Percentiles rank a stretch among this genome's conserved stretches.
phyloP scores from a whole-genome alignment of 2,888 invertebrate species.

The Ellobium chinense region DNA sequence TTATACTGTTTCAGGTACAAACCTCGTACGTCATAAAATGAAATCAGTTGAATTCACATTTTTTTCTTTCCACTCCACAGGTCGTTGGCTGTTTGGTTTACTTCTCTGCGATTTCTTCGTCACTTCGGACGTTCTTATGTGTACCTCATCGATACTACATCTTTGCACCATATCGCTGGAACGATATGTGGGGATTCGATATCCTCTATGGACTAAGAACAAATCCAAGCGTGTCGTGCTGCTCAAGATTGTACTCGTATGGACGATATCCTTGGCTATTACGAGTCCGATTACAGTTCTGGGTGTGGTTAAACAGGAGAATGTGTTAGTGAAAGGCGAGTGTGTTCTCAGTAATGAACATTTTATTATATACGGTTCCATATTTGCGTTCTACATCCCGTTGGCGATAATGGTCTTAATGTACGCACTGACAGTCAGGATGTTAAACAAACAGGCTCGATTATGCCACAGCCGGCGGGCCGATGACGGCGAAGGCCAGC shows the following conservation, averaged over 20 bases:
- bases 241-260: constrained; percentile 94
- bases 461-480: constrained; percentile 56
- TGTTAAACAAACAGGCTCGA: constrained; percentile 87
- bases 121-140: constrained; percentile 83
- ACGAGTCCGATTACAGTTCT: constrained; percentile 80
- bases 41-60: too few relatives aligned
- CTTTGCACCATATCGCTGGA: constrained; percentile 82
- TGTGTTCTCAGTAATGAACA: constrained; percentile 79
- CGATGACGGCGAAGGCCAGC: constrained; percentile 55
- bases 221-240: constrained; percentile 76
- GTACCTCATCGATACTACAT: constrained; percentile 82
- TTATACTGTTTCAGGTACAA: too few relatives aligned
- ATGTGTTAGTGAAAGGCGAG: constrained; percentile 82
- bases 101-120: constrained; percentile 80
- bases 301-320: constrained; percentile 83
- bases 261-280: constrained; percentile 87
- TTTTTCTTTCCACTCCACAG: constrained; percentile 80
- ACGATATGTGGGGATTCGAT: constrained; percentile 92
- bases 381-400: constrained; percentile 97
- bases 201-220: constrained; percentile 85
- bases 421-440: constrained; percentile 93
- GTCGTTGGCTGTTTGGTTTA: constrained; percentile 90
- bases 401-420: constrained; percentile 95
- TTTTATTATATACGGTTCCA: constrained; percentile 91
- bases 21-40: too few relatives aligned